These are phyloP conservation scores for Vespertilio murinus DNA, from an alignment of 2,797 vertebrate genomes.

Conservation along the genomic window DNA sequence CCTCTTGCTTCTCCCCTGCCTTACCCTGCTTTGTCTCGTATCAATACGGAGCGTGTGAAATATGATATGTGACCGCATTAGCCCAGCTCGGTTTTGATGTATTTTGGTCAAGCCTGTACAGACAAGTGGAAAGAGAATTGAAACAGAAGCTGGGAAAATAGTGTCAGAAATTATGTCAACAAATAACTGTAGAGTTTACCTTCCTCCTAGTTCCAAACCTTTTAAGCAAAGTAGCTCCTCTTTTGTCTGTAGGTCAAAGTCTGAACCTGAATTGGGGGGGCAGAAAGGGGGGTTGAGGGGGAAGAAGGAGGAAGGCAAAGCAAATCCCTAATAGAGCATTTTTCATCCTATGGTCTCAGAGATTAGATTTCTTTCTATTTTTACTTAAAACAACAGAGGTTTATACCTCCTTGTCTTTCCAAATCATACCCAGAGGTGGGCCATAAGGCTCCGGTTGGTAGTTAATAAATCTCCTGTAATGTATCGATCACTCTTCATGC, in stretches of 20 bases:
- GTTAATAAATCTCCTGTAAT: constrained; percentile 78
- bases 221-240: constrained; percentile 49
- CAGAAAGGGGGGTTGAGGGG: neutral
- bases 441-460: constrained; percentile 61
- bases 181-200: constrained; percentile 51
- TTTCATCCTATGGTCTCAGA: constrained; percentile 57
- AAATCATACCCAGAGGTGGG: constrained; percentile 75
- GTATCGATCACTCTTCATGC: constrained; percentile 70
- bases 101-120: constrained; percentile 64
- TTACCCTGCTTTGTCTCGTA: constrained; percentile 10
- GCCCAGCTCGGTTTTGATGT: constrained; percentile 56
- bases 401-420: constrained; percentile 59
- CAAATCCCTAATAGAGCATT: constrained; percentile 54
- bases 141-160: constrained; percentile 64
- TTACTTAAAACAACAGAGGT: constrained; percentile 73
- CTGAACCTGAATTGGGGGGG: neutral
- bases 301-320: neutral
- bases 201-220: constrained; percentile 54
- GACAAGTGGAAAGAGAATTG: constrained; percentile 60
- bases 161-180: constrained; percentile 65
- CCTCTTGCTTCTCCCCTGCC: neutral
- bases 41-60: constrained; percentile 52
- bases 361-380: constrained; percentile 66
- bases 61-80: constrained; percentile 7
- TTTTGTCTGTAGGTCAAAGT: constrained; percentile 61